These are phyloP conservation scores for Corythornis madagascariensis DNA, from an alignment of 2,113 vertebrate species.

Conservation along the genomic window DNA sequence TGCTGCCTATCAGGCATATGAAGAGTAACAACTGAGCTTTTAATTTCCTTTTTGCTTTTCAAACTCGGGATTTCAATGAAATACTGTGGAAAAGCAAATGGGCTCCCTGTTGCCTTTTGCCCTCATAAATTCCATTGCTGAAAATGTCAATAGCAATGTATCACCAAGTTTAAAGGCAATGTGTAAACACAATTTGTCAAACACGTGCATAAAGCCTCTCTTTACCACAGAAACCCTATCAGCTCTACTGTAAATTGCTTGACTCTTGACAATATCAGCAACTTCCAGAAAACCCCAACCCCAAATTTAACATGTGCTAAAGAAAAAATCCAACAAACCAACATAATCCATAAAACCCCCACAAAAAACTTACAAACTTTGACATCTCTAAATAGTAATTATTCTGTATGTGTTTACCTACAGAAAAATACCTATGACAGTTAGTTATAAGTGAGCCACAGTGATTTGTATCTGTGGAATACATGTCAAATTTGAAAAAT, in stretches of 20 bases:
- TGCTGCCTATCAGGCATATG: not conserved
- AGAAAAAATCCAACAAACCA: not conserved
- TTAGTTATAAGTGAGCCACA: not conserved
- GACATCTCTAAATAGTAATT: slow-evolving; percentile 44
- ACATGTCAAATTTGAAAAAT: slow-evolving; percentile 63
- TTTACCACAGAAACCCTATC: not conserved
- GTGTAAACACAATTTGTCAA: not conserved
- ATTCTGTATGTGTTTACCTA: slow-evolving; percentile 63
- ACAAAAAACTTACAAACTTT: not conserved
- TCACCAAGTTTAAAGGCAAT: not conserved
- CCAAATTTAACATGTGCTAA: not conserved
- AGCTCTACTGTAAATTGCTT: not conserved
- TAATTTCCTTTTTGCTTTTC: not conserved
- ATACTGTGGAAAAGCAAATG: not conserved
- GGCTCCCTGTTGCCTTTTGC: not conserved
- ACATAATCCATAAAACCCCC: not conserved
- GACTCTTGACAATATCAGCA: not conserved
- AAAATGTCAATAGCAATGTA: not conserved
- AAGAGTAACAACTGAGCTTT: not conserved
- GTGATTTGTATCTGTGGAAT: slow-evolving; percentile 75
- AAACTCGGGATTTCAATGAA: not conserved
- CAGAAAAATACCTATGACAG: slow-evolving; percentile 3
- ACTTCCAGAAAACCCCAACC: not conserved
- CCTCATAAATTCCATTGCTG: not conserved
- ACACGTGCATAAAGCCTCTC: not conserved